These are phyloP conservation scores for Subanguina moxae DNA, from an alignment of 1,140 invertebrate genomes.

Conservation along the genomic window DNA sequence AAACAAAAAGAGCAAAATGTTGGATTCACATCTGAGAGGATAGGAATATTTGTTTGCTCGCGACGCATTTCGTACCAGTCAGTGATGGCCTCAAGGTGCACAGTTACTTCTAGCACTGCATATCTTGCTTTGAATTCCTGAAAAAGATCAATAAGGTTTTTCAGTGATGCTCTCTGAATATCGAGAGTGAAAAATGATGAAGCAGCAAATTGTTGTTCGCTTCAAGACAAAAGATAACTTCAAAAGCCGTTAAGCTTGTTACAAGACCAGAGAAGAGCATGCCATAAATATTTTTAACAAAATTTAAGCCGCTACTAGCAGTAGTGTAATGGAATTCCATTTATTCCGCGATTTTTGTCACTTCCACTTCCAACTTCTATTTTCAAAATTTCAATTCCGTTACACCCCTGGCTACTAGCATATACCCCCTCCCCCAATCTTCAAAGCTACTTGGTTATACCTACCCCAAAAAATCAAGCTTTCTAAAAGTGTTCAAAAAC, in stretches of 20 bases:
- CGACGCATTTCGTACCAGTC: constrained; percentile 28
- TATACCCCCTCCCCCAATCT: too few relatives aligned
- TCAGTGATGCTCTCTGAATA: neutral
- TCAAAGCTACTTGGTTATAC: too few relatives aligned
- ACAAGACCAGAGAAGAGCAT: too few relatives aligned
- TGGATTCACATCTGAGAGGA: constrained; percentile 18
- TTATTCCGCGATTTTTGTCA: too few relatives aligned
- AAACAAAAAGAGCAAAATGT: constrained; percentile 20
- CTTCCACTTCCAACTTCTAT: too few relatives aligned
- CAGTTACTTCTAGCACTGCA: neutral
- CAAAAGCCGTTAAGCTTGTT: neutral
- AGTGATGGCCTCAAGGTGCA: neutral
- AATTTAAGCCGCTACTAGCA: too few relatives aligned
- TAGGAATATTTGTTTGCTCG: constrained; percentile 14
- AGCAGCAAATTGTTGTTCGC: neutral
- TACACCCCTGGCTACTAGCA: too few relatives aligned
- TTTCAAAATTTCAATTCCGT: too few relatives aligned
- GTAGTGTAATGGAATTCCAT: too few relatives aligned
- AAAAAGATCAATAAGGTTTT: neutral
- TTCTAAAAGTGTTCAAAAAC: too few relatives aligned
- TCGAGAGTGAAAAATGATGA: neutral
- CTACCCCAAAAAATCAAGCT: too few relatives aligned
- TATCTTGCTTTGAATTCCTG: neutral
- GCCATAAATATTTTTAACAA: too few relatives aligned
- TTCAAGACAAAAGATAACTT: neutral